phyloP scores from a whole-genome alignment of 2,888 invertebrate species.

The Cryptus armator region DNA sequence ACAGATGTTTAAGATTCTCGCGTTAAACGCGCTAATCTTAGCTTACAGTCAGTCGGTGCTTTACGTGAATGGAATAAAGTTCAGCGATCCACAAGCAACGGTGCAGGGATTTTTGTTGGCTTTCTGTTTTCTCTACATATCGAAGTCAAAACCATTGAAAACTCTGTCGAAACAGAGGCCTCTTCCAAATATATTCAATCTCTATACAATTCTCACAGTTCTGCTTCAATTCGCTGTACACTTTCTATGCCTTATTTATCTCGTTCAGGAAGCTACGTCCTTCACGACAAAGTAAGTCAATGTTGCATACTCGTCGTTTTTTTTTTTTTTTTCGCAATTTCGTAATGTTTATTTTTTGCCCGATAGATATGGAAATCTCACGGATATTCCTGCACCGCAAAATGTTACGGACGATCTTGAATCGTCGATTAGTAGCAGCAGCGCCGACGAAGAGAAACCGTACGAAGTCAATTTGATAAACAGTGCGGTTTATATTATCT shows the following conservation, averaged over 20 bases:
- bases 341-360: slow-evolving; percentile 27
- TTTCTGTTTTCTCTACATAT: slow-evolving; percentile 99
- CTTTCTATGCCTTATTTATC: slow-evolving; percentile 95
- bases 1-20: slow-evolving; percentile 99
- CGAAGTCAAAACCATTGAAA: slow-evolving; percentile 98
- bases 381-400: slow-evolving; percentile 72
- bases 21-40: slow-evolving; percentile 97
- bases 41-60: slow-evolving; percentile 99
- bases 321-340: slow-evolving; percentile 26
- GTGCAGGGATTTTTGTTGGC: slow-evolving; percentile 98
- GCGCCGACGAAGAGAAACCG: slow-evolving; percentile 90
- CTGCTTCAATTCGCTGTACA: slow-evolving; percentile 97
- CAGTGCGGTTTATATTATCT: slow-evolving; percentile 99
- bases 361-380: slow-evolving; percentile 86
- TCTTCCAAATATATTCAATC: slow-evolving; percentile 98
- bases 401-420: slow-evolving; percentile 61
- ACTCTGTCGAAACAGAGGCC: slow-evolving; percentile 97
- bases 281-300: slow-evolving; percentile 58
- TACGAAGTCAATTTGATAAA: slow-evolving; percentile 98
- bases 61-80: slow-evolving; percentile 98
- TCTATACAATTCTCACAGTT: slow-evolving; percentile 98
- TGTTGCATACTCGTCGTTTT: neutral
- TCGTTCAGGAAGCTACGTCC: slow-evolving; percentile 92
- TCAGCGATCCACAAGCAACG: slow-evolving; percentile 99
- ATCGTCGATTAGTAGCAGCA: slow-evolving; percentile 47